Base-by-base conservation (phyloP, 2,113 vertebrate species). In the Albula glossodonta region DNA sequence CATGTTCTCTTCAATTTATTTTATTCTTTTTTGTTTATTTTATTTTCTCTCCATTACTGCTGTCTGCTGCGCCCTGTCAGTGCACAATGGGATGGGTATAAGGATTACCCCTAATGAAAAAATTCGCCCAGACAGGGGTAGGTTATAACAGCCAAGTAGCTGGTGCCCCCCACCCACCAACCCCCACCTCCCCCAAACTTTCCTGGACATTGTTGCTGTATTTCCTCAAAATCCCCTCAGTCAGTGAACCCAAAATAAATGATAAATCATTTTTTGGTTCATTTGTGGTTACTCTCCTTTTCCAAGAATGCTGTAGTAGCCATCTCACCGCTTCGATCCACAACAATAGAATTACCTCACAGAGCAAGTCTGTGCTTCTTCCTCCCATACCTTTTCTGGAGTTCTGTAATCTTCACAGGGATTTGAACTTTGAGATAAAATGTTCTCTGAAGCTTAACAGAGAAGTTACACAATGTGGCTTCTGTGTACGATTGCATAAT, bases 1-100 rank as follows among this genome's bases (percentile, higher is more conserved):
- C 25, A 15, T 77, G 52, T 13, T 74, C 4, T 31, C 50, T 48
- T 5, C 50, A 48, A 8, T 2, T 63, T 41, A 15, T 53, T 85
- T 13, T 41, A 41, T 41, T 77, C 11, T 83, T 22, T 51, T 31
- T 83, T 82, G 81, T 31, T 79, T 56, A 50, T 52, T 80, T n/a
- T n/a, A 3, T 56, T 49, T 94, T 92, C 87, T 92, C 89, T 93
- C 12, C 89, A 91, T 91, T 92, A 93, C 22, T 66, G 60, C 92
- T 90, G 91, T 93, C 92, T 93, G 92, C 94, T 91, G 15, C 1
- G 87, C 89, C 91, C 89, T 90, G 89, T 87, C 95, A 99, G 98
- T 99, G 90, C 97, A 98, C 90, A 96, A 97, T 92, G 97, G 98
- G 92, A 98, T 98, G 95, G 98, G 98, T 92, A 93, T 98, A 95